These are phyloP conservation scores for Mellilla xanthometata DNA, from an alignment of 2,888 invertebrate genomes.

Conservation along the genomic window DNA sequence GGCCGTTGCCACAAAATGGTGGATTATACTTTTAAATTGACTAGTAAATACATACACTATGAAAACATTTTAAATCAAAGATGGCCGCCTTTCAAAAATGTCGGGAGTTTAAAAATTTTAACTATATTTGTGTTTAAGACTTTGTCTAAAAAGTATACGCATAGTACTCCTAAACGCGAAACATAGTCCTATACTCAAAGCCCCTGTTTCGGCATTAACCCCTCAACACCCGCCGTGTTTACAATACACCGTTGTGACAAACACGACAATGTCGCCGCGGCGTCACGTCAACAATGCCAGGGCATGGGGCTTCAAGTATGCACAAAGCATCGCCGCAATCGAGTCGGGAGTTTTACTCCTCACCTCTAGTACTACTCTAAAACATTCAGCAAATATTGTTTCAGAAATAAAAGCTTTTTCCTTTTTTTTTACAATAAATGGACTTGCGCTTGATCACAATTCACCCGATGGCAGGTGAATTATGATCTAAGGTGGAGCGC, in stretches of 20 bases:
- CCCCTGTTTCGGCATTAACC: conserved; percentile 12
- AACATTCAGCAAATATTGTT: conserved; percentile 46
- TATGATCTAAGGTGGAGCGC: no score
- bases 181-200: conserved; percentile 1
- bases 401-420: conserved; percentile 14
- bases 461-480: no score
- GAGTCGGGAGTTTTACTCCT: conserved; percentile 50
- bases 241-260: conserved; percentile 24
- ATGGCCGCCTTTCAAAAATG: no score
- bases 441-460: no score
- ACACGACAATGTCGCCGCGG: conserved; percentile 30
- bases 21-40: no score
- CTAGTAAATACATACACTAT: no score
- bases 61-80: no score
- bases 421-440: no score
- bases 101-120: no score
- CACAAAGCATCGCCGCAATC: conserved; percentile 59
- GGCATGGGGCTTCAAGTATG: conserved; percentile 51
- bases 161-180: background rate
- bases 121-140: no score
- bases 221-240: conserved; percentile 23
- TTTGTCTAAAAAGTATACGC: no score
- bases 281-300: conserved; percentile 32
- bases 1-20: no score
- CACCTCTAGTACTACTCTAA: conserved; percentile 43